phyloP scores from a whole-genome alignment of 2,888 invertebrate species.

The Cephus runcator region DNA sequence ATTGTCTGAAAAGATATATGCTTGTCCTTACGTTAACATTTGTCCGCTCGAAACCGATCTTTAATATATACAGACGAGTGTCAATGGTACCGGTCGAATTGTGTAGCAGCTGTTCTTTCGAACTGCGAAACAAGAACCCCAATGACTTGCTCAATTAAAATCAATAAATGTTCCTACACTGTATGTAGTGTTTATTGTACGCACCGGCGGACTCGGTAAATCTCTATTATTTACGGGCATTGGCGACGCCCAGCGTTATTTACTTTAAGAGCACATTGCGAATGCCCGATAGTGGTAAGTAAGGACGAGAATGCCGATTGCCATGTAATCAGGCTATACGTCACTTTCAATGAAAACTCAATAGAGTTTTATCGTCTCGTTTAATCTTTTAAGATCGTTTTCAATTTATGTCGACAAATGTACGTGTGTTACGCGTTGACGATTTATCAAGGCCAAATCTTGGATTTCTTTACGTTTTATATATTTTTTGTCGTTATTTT shows the following conservation, averaged over 20 bases:
- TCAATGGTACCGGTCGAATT: background rate
- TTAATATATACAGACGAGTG: background rate
- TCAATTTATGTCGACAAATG: background rate
- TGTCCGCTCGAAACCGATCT: background rate
- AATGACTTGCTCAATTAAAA: constrained; percentile 24
- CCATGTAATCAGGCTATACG: background rate
- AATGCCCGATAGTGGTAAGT: background rate
- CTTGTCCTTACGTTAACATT: background rate
- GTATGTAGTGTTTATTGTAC: background rate
- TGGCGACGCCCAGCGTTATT: background rate
- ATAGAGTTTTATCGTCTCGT: background rate
- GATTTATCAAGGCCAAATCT: background rate
- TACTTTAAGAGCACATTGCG: background rate
- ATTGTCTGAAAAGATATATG: background rate
- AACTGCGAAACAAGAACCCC: background rate
- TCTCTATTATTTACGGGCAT: background rate
- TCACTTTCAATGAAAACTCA: background rate
- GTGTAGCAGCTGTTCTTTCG: background rate
- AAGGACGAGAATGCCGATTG: background rate
- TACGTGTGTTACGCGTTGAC: background rate
- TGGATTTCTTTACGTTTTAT: background rate
- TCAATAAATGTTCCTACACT: constrained; percentile 15
- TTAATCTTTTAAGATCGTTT: background rate
- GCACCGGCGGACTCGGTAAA: background rate
- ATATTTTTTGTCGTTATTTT: background rate